phyloP scores from a whole-genome alignment of 2,797 vertebrate species.

The Bovichtus diacanthus region DNA sequence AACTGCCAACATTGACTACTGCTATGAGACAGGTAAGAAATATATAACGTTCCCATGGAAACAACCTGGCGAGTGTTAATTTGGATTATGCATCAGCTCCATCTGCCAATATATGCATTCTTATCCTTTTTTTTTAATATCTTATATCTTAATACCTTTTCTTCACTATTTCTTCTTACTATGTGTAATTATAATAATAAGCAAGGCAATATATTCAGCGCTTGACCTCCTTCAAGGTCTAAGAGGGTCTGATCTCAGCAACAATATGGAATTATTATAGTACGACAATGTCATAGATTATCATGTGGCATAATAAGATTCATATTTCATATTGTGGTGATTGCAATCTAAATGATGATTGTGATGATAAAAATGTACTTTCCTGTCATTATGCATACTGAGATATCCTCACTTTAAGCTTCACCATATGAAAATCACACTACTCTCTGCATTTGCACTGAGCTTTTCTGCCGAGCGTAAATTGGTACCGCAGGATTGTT shows the following conservation, averaged over 20 bases:
- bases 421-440: background rate
- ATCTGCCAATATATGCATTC: constrained; percentile 18
- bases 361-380: constrained; percentile 2
- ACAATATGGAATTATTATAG: background rate
- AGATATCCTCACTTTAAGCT: constrained; percentile 1
- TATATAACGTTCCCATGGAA: constrained; percentile 21
- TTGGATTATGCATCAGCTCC: constrained; percentile 2
- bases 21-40: background rate
- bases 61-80: background rate
- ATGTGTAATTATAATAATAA: background rate
- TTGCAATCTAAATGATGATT: background rate
- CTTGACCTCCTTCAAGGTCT: background rate
- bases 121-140: constrained; percentile 3
- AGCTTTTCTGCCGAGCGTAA: constrained; percentile 1
- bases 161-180: background rate
- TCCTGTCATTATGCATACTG: background rate
- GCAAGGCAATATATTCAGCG: background rate
- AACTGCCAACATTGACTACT: background rate
- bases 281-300: background rate
- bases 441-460: constrained; percentile 2
- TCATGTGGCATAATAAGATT: background rate
- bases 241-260: background rate
- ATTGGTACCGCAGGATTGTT: constrained; percentile 37
- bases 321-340: background rate
- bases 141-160: too few relatives aligned